These are phyloP conservation scores for Aethina tumida DNA, from an alignment of 1,140 invertebrate genomes.

Conservation along the genomic window DNA sequence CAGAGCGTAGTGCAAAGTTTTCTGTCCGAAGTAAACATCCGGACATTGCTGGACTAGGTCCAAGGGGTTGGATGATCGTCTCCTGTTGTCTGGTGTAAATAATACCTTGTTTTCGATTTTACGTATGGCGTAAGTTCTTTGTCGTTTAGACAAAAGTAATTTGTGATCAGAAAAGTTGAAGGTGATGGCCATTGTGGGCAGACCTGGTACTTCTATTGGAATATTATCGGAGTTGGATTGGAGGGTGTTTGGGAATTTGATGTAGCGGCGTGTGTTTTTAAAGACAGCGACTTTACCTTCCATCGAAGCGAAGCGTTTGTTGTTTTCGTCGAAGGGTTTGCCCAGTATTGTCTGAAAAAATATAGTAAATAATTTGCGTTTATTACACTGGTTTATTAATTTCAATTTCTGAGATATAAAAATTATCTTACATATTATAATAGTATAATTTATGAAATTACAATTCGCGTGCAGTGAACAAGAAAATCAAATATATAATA, in stretches of 20 bases:
- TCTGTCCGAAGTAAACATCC: slow-evolving; percentile 24
- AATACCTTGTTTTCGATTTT: slow-evolving; percentile 20
- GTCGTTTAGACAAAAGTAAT: slow-evolving; percentile 21
- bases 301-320: slow-evolving; percentile 26
- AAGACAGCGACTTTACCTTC: slow-evolving; percentile 40
- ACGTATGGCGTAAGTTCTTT: slow-evolving; percentile 17
- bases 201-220: slow-evolving; percentile 32
- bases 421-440: no score
- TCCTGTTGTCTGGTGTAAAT: slow-evolving; percentile 1
- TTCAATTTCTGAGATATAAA: no score
- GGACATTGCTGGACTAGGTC: slow-evolving; percentile 23
- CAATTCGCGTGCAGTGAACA: no score
- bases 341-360: slow-evolving; percentile 36
- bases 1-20: slow-evolving; percentile 35
- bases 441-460: no score
- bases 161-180: slow-evolving; percentile 26
- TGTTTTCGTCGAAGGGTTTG: slow-evolving; percentile 33
- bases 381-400: no score
- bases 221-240: slow-evolving; percentile 25
- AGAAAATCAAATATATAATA: no score
- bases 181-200: slow-evolving; percentile 32
- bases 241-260: slow-evolving; percentile 37
- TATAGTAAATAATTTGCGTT: no score
- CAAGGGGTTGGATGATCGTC: slow-evolving; percentile 13
- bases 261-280: slow-evolving; percentile 39